Conservation (phyloP, 53 echinoderm and acorn worm genomes). For the Actinopyga echinites region DNA sequence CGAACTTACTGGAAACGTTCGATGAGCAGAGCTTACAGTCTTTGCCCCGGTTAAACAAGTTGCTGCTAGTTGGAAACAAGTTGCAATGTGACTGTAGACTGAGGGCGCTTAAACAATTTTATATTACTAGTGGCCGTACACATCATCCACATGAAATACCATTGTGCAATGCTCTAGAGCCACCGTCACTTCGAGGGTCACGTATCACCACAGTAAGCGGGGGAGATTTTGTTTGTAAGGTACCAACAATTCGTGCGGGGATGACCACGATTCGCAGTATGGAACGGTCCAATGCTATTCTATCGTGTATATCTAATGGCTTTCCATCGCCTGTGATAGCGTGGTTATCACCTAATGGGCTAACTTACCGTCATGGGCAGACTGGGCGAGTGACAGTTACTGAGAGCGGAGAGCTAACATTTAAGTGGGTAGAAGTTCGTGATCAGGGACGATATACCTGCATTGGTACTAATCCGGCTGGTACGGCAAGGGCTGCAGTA, state of each 20-base stretch:
- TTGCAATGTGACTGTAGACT: conserved; percentile 87
- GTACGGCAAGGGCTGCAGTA: conserved; percentile 53
- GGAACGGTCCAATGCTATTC: conserved; percentile 43
- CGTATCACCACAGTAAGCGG: conserved; percentile 65
- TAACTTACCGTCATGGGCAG: background rate
- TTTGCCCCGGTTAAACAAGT: conserved; percentile 60
- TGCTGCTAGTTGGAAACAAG: conserved; percentile 67
- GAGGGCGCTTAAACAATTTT: conserved; percentile 57
- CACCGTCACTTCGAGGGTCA: conserved; percentile 49
- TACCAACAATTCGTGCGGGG: conserved; percentile 56
- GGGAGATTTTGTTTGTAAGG: conserved; percentile 56
- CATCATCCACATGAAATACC: conserved; percentile 80
- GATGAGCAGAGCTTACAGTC: conserved; percentile 53
- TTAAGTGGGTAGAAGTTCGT: conserved; percentile 54
- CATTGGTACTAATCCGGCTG: conserved; percentile 83
- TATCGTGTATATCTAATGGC: conserved; percentile 71
- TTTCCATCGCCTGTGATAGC: conserved; percentile 75
- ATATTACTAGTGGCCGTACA: conserved; percentile 51
- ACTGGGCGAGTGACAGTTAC: conserved; percentile 58
- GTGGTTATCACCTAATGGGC: conserved; percentile 62
- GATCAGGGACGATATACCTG: conserved; percentile 81
- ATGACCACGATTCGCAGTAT: conserved; percentile 7
- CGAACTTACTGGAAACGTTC: conserved; percentile 78
- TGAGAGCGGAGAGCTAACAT: conserved; percentile 64
- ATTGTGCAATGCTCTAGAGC: conserved; percentile 52